Conservation (phyloP, 2,888 invertebrate genomes). For the Ariolimax columbianus region DNA sequence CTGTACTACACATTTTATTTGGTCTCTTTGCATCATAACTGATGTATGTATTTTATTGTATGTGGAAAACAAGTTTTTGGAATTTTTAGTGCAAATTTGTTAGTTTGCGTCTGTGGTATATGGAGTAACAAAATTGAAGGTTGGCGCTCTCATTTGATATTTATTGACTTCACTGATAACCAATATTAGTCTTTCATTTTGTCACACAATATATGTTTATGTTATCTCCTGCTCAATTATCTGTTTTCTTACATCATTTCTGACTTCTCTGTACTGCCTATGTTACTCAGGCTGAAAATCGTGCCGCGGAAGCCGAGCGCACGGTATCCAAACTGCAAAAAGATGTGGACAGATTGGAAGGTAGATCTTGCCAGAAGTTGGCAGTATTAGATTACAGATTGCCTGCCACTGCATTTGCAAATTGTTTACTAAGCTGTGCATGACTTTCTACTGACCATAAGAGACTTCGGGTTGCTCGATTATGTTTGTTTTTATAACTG, state of each 20-base stretch:
- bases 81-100: too few species aligned
- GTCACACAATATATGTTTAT: neutral
- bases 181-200: neutral
- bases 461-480: neutral
- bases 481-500: neutral
- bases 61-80: too few species aligned
- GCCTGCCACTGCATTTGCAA: slow-evolving; percentile 3
- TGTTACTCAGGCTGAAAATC: slow-evolving; percentile 92
- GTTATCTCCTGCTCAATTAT: neutral
- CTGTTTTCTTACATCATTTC: neutral
- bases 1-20: too few species aligned
- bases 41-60: too few species aligned
- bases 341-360: slow-evolving; percentile 99
- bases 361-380: slow-evolving; percentile 60
- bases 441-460: neutral
- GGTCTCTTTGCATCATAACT: too few species aligned
- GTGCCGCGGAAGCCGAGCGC: slow-evolving; percentile 99
- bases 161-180: too few species aligned
- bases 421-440: slow-evolving; percentile 2
- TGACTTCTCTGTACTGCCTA: slow-evolving; percentile 13
- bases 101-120: too few species aligned
- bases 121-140: too few species aligned
- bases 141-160: too few species aligned
- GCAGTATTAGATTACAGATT: slow-evolving; percentile 13
- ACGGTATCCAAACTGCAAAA: slow-evolving; percentile 99